Evolutionary conservation across 2,113 vertebrate genomes (phyloP).

Genomic region (Apus apus): DNA sequence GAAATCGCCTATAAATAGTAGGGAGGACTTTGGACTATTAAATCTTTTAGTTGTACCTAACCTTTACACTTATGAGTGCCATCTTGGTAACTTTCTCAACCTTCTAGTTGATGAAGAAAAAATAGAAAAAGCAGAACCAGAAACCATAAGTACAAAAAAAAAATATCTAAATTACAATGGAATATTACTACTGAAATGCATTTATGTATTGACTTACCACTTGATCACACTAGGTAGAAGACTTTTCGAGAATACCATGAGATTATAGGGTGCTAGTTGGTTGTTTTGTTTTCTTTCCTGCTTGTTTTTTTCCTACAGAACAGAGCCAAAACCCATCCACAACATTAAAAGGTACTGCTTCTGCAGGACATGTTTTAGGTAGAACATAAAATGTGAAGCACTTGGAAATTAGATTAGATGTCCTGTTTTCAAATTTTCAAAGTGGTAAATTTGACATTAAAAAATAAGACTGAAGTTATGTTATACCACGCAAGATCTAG

Average conservation of each 20-base stretch:
- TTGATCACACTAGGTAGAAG: background rate
- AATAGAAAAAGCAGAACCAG: background rate
- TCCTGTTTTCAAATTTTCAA: background rate
- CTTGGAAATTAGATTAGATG: background rate
- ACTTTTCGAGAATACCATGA: background rate
- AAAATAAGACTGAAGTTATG: background rate
- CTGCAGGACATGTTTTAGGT: background rate
- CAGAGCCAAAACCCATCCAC: background rate
- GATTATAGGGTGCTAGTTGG: background rate
- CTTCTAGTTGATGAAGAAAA: background rate
- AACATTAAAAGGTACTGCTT: background rate
- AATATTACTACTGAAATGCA: background rate
- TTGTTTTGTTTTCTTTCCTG: no score
- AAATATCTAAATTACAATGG: background rate
- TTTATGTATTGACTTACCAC: background rate
- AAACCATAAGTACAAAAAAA: background rate
- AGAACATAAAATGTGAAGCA: background rate
- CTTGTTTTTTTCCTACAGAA: background rate
- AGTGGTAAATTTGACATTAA: background rate
- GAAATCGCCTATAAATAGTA: slow-evolving; percentile 17
- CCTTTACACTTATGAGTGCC: background rate
- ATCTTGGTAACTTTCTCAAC: background rate
- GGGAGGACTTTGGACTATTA: slow-evolving; percentile 33
- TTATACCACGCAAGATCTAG: background rate
- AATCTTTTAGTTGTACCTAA: background rate